Percentiles rank a stretch among this genome's conserved stretches.
Evolutionary conservation across 2,797 vertebrate species (phyloP).

Genomic region (Danionella dracula): DNA sequence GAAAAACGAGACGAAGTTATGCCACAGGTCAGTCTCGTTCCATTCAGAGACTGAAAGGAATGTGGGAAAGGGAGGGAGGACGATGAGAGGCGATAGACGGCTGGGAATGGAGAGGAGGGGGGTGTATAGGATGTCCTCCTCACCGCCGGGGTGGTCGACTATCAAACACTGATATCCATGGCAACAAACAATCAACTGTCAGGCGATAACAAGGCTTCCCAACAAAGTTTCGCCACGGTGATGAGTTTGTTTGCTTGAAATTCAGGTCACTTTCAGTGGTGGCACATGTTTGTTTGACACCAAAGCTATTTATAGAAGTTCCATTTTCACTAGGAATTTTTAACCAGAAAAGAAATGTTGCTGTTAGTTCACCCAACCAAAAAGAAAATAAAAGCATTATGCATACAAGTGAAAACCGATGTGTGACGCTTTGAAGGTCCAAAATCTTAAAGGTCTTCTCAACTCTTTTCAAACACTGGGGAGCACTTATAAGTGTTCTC

Average conservation of each 20-base stretch:
- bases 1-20: neutral
- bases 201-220: neutral
- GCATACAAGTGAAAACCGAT: too few relatives aligned
- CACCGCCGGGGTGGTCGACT: conserved; percentile 6
- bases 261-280: neutral
- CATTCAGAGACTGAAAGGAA: conserved; percentile 32
- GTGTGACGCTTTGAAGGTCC: too few relatives aligned
- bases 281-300: neutral
- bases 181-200: conserved; percentile 1
- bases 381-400: too few relatives aligned
- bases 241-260: neutral
- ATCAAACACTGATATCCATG: conserved; percentile 17
- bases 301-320: too few relatives aligned
- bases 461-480: too few relatives aligned
- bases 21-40: conserved; percentile 27
- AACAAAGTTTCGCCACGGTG: neutral
- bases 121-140: conserved; percentile 3
- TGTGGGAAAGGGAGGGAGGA: conserved; percentile 6
- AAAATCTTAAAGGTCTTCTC: too few relatives aligned
- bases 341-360: too few relatives aligned
- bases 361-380: too few relatives aligned
- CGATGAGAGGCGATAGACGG: neutral
- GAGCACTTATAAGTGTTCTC: too few relatives aligned
- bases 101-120: neutral
- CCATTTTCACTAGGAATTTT: too few relatives aligned